Evolutionary conservation across 2,888 invertebrate species (phyloP).

Genomic region (Acanthosepion lycidas): DNA sequence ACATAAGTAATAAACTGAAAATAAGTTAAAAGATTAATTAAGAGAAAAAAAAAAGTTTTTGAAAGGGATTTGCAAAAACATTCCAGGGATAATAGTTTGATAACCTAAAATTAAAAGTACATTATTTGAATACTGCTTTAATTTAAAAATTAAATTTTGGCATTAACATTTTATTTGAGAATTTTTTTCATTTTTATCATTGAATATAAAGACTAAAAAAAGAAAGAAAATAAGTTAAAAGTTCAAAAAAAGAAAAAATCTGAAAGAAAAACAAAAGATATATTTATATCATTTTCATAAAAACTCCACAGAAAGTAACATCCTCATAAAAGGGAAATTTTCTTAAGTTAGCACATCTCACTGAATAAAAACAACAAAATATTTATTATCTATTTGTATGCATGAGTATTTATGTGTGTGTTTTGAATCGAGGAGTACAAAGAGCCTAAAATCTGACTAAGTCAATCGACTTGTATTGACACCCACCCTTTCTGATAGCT

Average conservation of each 20-base stretch:
- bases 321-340: neutral
- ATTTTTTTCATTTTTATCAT: neutral
- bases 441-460: neutral
- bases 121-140: neutral
- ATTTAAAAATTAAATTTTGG: neutral
- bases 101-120: neutral
- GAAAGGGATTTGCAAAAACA: too few relatives aligned
- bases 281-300: neutral
- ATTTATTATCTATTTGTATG: neutral
- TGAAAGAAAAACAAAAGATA: neutral
- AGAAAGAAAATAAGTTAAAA: neutral
- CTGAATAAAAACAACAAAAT: neutral
- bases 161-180: neutral
- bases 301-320: neutral
- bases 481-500: neutral
- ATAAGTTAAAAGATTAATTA: too few relatives aligned
- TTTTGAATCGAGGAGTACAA: neutral
- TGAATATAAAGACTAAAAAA: neutral
- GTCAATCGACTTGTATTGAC: neutral
- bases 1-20: neutral
- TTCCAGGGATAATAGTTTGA: too few relatives aligned
- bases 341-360: neutral
- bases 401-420: neutral
- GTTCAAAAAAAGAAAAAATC: neutral
- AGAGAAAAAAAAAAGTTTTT: too few relatives aligned